Percentiles rank a stretch among this genome's conserved stretches.
phyloP scores from a whole-genome alignment of 2,888 invertebrate species.

The Polyommatus icarus region DNA sequence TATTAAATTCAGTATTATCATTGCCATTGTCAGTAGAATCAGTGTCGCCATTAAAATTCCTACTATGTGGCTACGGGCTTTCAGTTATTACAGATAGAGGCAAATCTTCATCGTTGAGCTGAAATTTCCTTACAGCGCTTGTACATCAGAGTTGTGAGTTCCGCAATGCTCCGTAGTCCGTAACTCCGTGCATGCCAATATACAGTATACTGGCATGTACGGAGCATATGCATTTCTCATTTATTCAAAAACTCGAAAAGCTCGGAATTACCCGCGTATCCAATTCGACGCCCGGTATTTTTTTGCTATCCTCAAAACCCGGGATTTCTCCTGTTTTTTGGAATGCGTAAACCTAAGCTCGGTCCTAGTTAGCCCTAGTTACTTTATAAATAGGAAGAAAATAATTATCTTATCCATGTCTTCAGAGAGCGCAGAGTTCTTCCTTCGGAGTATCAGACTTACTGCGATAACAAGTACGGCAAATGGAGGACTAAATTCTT shows the following conservation, averaged over 20 bases:
- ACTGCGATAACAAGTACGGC: constrained; percentile 68
- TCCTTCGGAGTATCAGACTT: constrained; percentile 54
- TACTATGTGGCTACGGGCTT: neutral
- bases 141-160: neutral
- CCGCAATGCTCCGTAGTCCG: no score
- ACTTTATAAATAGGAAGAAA: neutral
- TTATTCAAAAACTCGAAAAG: no score
- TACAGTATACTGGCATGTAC: no score
- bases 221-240: no score
- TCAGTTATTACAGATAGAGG: neutral
- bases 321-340: no score
- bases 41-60: neutral
- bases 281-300: no score
- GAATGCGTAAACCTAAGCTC: neutral
- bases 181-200: no score
- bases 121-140: neutral
- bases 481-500: constrained; percentile 65
- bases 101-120: neutral
- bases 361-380: neutral
- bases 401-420: neutral
- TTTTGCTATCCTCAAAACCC: no score
- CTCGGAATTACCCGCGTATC: no score
- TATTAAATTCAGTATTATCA: neutral
- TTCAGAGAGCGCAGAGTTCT: constrained; percentile 60
- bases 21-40: neutral